These are phyloP conservation scores for Probosciger aterrimus DNA, from an alignment of 2,113 vertebrate genomes.

Conservation along the genomic window DNA sequence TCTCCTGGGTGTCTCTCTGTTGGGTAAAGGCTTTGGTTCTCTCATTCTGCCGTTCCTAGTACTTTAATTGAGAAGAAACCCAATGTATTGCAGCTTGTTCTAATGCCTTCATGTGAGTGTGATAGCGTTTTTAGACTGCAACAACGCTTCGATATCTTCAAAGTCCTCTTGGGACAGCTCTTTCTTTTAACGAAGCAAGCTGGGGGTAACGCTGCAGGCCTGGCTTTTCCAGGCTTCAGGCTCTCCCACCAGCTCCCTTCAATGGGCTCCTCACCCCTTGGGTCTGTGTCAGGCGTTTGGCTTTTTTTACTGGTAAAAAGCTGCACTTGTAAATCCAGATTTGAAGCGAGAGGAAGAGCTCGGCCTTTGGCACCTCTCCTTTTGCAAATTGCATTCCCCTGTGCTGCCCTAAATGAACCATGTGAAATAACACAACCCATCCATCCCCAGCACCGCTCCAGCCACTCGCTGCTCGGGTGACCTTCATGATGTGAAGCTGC, in stretches of 20 bases:
- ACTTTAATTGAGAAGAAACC: not conserved
- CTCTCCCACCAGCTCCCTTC: not conserved
- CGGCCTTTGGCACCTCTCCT: not conserved
- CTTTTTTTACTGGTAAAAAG: not conserved
- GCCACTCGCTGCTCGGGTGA: not conserved
- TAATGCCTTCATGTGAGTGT: not conserved
- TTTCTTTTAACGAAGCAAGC: not conserved
- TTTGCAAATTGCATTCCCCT: not conserved
- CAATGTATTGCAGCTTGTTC: slow-evolving; percentile 22
- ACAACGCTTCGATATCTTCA: slow-evolving; percentile 18
- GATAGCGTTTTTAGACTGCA: not conserved
- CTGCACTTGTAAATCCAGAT: not conserved
- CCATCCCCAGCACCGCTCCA: not conserved
- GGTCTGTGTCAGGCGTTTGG: slow-evolving; percentile 15
- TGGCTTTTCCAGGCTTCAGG: not conserved
- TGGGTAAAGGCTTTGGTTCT: not conserved
- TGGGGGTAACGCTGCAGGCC: not conserved
- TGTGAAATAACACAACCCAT: not conserved
- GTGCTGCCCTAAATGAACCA: not conserved
- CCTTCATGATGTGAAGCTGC: not conserved
- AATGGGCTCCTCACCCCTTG: not conserved
- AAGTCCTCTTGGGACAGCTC: slow-evolving; percentile 16
- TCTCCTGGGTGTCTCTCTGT: not conserved
- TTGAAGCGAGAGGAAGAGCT: not conserved
- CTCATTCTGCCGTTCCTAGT: not conserved